Conservation (phyloP, 1,140 invertebrate genomes). For the Periplaneta americana region DNA sequence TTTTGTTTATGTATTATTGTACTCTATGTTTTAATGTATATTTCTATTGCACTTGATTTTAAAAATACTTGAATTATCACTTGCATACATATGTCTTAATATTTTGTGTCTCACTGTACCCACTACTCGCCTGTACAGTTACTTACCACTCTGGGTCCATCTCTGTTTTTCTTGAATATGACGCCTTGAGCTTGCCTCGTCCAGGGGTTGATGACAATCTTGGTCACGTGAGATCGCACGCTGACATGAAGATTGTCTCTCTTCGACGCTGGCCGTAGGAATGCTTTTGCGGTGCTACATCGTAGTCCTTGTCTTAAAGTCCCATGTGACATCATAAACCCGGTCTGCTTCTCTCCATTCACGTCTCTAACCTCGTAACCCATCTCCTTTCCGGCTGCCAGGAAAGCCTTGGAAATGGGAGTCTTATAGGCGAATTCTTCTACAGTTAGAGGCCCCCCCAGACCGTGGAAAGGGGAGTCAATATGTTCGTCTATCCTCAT, state of each 20-base stretch:
- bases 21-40: too few relatives aligned
- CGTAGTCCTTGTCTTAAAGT: slow-evolving; percentile 76
- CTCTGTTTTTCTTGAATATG: not conserved
- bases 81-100: too few relatives aligned
- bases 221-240: not conserved
- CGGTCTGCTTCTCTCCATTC: slow-evolving; percentile 67
- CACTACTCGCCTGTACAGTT: too few relatives aligned
- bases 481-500: not conserved
- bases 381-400: slow-evolving; percentile 61
- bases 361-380: slow-evolving; percentile 66
- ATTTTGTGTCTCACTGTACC: too few relatives aligned
- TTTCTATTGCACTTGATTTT: too few relatives aligned
- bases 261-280: slow-evolving; percentile 60
- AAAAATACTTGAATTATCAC: too few relatives aligned
- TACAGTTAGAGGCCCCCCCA: slow-evolving; percentile 57
- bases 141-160: not conserved
- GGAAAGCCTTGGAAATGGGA: slow-evolving; percentile 54
- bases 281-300: slow-evolving; percentile 78
- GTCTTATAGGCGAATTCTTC: slow-evolving; percentile 57
- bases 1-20: too few relatives aligned
- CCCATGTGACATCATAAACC: slow-evolving; percentile 65
- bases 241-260: slow-evolving; percentile 66
- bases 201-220: not conserved
- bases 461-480: slow-evolving; percentile 53
- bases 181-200: not conserved